These are phyloP conservation scores for Alcis repandata DNA, from an alignment of 2,888 invertebrate species.

Conservation along the genomic window DNA sequence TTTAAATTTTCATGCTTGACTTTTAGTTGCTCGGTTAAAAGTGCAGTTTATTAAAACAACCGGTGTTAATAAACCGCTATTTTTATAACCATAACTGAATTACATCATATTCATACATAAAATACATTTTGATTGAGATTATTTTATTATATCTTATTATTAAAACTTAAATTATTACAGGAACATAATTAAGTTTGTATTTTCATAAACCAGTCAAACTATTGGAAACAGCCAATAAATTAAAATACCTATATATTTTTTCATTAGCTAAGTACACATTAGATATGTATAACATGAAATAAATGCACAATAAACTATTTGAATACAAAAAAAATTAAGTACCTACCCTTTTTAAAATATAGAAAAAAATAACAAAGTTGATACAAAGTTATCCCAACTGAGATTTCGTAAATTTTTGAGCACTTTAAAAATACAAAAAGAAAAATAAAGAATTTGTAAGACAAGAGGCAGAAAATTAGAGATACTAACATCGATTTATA, in stretches of 20 bases:
- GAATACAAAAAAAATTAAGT: conserved; percentile 1
- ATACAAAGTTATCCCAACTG: neutral
- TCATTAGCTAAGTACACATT: conserved; percentile 41
- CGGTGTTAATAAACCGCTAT: neutral
- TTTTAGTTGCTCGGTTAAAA: neutral
- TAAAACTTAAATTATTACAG: conserved; percentile 9
- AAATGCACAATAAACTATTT: conserved; percentile 11
- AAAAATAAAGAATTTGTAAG: neutral
- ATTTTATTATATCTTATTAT: conserved; percentile 7
- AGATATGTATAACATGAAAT: conserved; percentile 36
- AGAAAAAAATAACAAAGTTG: neutral
- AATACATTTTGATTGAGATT: conserved; percentile 14
- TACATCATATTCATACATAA: conserved; percentile 1
- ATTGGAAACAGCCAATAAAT: conserved; percentile 5
- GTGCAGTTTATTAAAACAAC: neutral
- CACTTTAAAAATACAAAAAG: neutral
- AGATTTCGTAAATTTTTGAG: conserved; percentile 10
- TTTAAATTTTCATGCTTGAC: neutral
- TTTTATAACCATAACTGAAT: neutral
- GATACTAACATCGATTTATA: no score
- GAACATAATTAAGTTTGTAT: conserved; percentile 12
- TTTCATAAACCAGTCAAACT: neutral
- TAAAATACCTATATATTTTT: neutral
- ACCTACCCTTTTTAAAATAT: neutral
- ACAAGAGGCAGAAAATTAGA: neutral